phyloP scores from a whole-genome alignment of 2,113 vertebrate species.

The Urocitellus parryii region DNA sequence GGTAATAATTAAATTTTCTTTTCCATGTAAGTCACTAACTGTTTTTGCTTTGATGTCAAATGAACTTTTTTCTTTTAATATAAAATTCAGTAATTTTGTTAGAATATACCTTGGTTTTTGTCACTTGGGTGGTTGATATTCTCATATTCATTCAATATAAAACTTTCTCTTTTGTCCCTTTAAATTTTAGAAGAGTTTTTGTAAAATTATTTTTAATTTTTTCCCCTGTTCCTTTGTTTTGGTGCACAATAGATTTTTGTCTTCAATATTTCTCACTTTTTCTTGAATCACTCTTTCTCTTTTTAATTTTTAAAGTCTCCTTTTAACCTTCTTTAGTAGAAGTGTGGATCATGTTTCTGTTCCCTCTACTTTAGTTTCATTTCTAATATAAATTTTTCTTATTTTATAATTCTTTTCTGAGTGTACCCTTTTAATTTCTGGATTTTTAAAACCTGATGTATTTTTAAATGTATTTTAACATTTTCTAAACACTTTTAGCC shows the following conservation, averaged over 20 bases:
- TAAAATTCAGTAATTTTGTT: neutral
- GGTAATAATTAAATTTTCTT: constrained; percentile 35
- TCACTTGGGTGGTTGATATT: neutral
- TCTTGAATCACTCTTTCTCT: neutral
- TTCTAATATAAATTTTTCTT: constrained; percentile 26
- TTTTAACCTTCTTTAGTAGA: neutral
- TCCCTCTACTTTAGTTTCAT: constrained; percentile 5
- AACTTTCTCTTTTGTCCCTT: neutral
- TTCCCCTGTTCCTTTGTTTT: neutral
- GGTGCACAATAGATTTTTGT: neutral
- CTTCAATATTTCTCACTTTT: neutral
- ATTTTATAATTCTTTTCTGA: constrained; percentile 6
- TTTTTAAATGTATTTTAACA: no score
- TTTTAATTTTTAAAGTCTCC: neutral
- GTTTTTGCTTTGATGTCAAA: neutral
- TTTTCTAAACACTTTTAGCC: no score
- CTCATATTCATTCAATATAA: neutral
- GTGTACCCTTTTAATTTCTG: neutral
- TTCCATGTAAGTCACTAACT: neutral
- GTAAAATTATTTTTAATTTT: neutral
- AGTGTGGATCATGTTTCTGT: neutral
- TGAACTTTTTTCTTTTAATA: neutral
- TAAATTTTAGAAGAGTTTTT: neutral
- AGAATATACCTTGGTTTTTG: neutral
- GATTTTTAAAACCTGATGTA: no score